Base-by-base conservation (phyloP, 2,113 vertebrate genomes). In the Pterocles gutturalis region DNA sequence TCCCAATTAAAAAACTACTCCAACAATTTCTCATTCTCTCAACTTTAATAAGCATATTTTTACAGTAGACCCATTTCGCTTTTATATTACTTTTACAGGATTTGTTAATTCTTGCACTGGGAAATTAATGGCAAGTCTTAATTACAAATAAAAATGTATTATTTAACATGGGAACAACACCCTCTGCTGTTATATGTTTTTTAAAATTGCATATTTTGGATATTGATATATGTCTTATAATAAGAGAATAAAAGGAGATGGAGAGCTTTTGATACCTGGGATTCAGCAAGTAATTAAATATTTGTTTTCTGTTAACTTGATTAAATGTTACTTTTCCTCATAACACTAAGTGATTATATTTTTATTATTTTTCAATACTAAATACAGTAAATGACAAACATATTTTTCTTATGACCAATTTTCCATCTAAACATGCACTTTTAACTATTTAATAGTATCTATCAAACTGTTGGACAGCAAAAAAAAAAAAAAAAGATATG, bases 51-150 rank as follows among this genome's bases (percentile, higher is more conserved):
- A 62, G 66, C 11, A 34, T 24, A 41, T 38, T 54, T 80, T 60
- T 65, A 26, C 7, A 53, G 10, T 4, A 45, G 4, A 7, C 3
- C 2, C 13, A 43, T 11, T 58, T 9, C 1, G 53, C 3, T 58
- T 58, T 41, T 41, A 41, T 41, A 41, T 41, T 16, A 31, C 11
- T 66, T 83, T 51, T 61, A 48, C 9, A 22, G 15, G 71, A 38
- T 6, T 41, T 62, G 60, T 2, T 61, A 34, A 55, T 7, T 67
- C 10, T 7, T 58, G 14, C 29, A 58, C 22, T 54, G 16, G 4
- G 4, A 73, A 86, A 65, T 22, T 38, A 60, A 55, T 55, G 5
- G 9, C 4, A 43, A n/a, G 6, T 18, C 28, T 80, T 65, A 84
- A 61, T 51, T 55, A 65, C 3, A 76, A 49, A 64, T 10, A 53